Evolutionary conservation across 2,888 invertebrate genomes (phyloP).

Genomic region (Sicus ferrugineus): DNA sequence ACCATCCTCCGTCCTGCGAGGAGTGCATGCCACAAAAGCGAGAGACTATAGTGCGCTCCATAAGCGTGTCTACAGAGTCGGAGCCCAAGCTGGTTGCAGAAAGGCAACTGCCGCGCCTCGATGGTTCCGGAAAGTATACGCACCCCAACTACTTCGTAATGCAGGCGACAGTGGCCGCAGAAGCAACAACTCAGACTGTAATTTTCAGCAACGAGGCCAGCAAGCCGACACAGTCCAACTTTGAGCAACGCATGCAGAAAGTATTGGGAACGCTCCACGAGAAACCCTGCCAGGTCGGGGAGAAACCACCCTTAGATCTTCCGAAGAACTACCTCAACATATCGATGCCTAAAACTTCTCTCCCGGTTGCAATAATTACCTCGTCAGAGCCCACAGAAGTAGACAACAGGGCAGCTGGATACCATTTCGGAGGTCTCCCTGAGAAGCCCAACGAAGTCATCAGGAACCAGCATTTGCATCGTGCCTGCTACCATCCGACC

Average conservation of each 20-base stretch:
- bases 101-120: background rate
- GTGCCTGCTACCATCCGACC: slow-evolving; percentile 40
- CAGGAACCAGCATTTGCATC: slow-evolving; percentile 37
- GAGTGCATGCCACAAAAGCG: slow-evolving; percentile 22
- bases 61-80: slow-evolving; percentile 42
- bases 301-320: slow-evolving; percentile 23
- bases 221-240: slow-evolving; percentile 33
- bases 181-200: background rate
- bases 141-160: slow-evolving; percentile 40
- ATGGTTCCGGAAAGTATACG: slow-evolving; percentile 19
- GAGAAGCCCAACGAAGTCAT: slow-evolving; percentile 24
- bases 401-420: background rate
- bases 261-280: slow-evolving; percentile 43
- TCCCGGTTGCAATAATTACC: background rate
- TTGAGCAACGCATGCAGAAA: slow-evolving; percentile 44
- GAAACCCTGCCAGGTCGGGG: slow-evolving; percentile 30
- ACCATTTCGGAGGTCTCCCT: background rate
- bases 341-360: background rate
- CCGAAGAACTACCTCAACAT: slow-evolving; percentile 36
- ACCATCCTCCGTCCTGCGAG: background rate
- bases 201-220: slow-evolving; percentile 1
- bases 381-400: background rate
- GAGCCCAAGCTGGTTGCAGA: slow-evolving; percentile 36
- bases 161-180: slow-evolving; percentile 33
- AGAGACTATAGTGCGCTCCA: slow-evolving; percentile 29